Percentiles rank a stretch among this genome's conserved stretches.
These are phyloP conservation scores for Pachypeltis micranthus DNA, from an alignment of 1,140 invertebrate genomes.

Conservation along the genomic window DNA sequence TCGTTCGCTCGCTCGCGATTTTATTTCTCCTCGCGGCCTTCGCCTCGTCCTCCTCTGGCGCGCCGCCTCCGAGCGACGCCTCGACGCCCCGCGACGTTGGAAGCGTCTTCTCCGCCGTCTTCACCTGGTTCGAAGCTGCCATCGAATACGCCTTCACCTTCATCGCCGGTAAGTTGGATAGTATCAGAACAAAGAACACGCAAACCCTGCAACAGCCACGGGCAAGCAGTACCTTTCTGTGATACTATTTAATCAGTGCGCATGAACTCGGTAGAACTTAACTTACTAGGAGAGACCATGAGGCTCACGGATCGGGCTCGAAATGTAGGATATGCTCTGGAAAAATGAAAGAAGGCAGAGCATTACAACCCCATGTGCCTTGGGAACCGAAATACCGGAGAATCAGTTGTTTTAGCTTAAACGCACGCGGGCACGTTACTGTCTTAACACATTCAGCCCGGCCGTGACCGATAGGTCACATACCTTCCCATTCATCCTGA, in stretches of 20 bases:
- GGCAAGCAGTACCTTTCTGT: background rate
- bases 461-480: too few species aligned
- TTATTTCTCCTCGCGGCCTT: background rate
- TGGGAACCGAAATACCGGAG: too few species aligned
- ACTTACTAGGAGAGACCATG: background rate
- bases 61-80: background rate
- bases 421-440: too few species aligned
- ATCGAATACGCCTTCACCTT: constrained; percentile 13
- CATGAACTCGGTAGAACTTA: background rate
- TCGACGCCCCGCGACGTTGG: constrained; percentile 2
- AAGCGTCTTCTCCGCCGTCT: constrained; percentile 2
- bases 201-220: background rate
- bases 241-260: background rate
- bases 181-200: background rate
- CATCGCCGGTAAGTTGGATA: background rate
- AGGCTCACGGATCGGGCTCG: too few species aligned
- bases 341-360: too few species aligned
- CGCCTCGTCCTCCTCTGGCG: background rate
- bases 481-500: too few species aligned
- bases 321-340: too few species aligned
- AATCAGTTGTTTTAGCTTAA: too few species aligned
- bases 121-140: constrained; percentile 18
- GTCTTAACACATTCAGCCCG: too few species aligned
- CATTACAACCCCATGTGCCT: too few species aligned
- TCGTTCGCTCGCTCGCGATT: background rate